These are phyloP conservation scores for Diadumene lineata DNA, from an alignment of 92 coral and sea anemone species.

Conservation along the genomic window DNA sequence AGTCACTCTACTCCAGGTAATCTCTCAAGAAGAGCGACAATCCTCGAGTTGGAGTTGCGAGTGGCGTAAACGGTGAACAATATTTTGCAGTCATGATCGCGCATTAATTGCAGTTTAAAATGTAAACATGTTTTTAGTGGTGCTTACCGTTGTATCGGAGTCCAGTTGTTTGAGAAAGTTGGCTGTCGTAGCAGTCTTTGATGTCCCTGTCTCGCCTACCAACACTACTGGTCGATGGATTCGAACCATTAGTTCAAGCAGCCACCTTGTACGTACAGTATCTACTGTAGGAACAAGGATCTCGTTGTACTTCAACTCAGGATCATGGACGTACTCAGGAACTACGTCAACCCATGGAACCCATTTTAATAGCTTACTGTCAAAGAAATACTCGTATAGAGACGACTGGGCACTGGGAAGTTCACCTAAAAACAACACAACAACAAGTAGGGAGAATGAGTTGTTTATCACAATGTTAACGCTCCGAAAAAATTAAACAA, in stretches of 20 bases:
- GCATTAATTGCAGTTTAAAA: too few species aligned
- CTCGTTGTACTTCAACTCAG: slow-evolving; percentile 93
- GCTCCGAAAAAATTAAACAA: too few species aligned
- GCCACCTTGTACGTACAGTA: slow-evolving; percentile 99
- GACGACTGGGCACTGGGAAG: slow-evolving; percentile 86
- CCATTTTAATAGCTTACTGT: slow-evolving; percentile 84
- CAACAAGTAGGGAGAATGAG: neutral
- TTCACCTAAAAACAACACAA: slow-evolving; percentile 63
- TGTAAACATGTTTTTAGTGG: too few species aligned
- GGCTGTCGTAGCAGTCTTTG: slow-evolving; percentile 95
- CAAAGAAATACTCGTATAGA: slow-evolving; percentile 91
- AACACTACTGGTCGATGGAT: slow-evolving; percentile 92
- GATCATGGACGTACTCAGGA: slow-evolving; percentile 91
- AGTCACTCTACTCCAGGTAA: too few species aligned
- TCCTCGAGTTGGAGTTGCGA: too few species aligned
- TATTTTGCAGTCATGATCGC: too few species aligned
- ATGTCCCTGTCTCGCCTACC: slow-evolving; percentile 98
- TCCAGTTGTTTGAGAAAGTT: slow-evolving; percentile 87
- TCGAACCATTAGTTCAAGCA: slow-evolving; percentile 90
- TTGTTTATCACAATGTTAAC: neutral
- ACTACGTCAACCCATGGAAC: slow-evolving; percentile 94
- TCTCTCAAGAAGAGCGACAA: too few species aligned
- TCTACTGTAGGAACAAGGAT: slow-evolving; percentile 98
- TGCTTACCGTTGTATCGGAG: slow-evolving; percentile 84
- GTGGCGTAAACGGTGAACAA: too few species aligned